A percentile compares a stretch with the other conserved stretches of the same genome.
These are phyloP conservation scores for honey bee (Apis mellifera) DNA, from an alignment of 1,140 invertebrate genomes.

Conservation along the genomic window Amel_HAv3.1 CM009937.2:6003001-6003500, in stretches of 20 bases:
- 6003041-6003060: too few species aligned
- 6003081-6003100: too few species aligned
- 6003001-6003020: too few species aligned
- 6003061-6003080: too few species aligned
- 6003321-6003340: background rate
- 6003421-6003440: background rate
- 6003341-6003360: background rate
- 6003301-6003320: background rate
- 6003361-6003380: conserved; percentile 1
- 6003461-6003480: background rate
- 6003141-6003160: too few species aligned
- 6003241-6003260: conserved; percentile 1
- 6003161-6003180: too few species aligned
- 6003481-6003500: background rate
- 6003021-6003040: too few species aligned
- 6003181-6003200: background rate
- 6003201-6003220: background rate
- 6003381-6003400: background rate
- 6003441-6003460: background rate
- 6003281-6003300: conserved; percentile 5
- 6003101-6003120: too few species aligned
- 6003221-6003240: background rate
- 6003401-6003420: background rate
- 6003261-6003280: background rate
- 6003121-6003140: too few species aligned